Percentiles rank a stretch among this genome's conserved stretches.
Evolutionary conservation across 2,888 invertebrate species (phyloP).

Genomic region (Yponomeuta malinellus): DNA sequence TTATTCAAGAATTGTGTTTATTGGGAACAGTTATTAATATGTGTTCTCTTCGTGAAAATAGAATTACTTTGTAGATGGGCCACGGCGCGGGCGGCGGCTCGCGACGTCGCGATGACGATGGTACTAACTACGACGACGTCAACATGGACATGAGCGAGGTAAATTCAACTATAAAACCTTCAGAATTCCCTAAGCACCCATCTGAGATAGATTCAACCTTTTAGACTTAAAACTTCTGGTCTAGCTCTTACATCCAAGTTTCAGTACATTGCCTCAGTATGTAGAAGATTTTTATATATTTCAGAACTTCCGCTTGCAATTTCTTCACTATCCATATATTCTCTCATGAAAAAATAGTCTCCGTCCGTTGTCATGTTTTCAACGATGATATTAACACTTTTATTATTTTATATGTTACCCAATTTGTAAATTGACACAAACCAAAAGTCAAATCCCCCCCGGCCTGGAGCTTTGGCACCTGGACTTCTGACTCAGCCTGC

Average conservation of each 20-base stretch:
- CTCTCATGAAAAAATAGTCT: constrained; percentile 18
- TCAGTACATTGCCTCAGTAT: background rate
- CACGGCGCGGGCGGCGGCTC: constrained; percentile 32
- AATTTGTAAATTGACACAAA: constrained; percentile 75
- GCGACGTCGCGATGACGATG: constrained; percentile 64
- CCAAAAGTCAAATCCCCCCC: constrained; percentile 71
- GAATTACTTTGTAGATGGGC: constrained; percentile 72
- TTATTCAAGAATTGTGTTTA: constrained; percentile 21
- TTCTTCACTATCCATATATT: constrained; percentile 19
- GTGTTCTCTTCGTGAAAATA: constrained; percentile 78
- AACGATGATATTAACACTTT: constrained; percentile 75
- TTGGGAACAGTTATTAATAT: constrained; percentile 47
- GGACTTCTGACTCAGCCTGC: constrained; percentile 27
- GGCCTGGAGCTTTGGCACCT: constrained; percentile 51
- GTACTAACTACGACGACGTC: constrained; percentile 84
- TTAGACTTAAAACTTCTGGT: background rate
- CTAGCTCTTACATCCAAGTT: background rate
- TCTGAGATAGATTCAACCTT: background rate
- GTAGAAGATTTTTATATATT: background rate
- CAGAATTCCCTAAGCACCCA: constrained; percentile 4
- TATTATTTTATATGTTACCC: constrained; percentile 76
- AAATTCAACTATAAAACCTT: constrained; percentile 33
- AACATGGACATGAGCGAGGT: constrained; percentile 88
- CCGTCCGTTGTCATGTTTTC: constrained; percentile 36
- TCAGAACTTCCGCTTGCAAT: constrained; percentile 17